These are phyloP conservation scores for Pristionchus fissidentatus DNA, from an alignment of 2,888 invertebrate genomes.

Conservation along the genomic window DNA sequence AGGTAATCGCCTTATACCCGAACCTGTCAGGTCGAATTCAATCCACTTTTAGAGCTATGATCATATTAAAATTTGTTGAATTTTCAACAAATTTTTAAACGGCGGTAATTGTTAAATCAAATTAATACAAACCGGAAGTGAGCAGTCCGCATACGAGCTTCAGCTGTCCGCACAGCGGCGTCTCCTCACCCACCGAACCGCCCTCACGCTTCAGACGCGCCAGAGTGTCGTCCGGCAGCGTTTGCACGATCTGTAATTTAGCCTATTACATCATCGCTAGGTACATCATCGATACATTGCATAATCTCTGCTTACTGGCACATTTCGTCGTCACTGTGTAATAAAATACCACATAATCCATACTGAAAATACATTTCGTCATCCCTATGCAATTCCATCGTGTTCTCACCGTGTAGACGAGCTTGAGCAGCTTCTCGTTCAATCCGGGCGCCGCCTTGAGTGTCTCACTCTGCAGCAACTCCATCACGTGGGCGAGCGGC, in stretches of 20 bases:
- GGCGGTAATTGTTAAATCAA: not conserved
- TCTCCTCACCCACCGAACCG: constrained; percentile 14
- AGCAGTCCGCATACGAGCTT: constrained; percentile 25
- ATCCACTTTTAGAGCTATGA: no score
- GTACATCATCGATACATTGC: no score
- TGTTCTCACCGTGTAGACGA: constrained; percentile 49
- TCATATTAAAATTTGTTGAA: no score
- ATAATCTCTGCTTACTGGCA: no score
- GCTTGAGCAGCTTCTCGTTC: constrained; percentile 56
- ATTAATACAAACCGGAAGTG: not conserved
- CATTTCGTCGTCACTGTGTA: no score
- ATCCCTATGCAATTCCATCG: not conserved
- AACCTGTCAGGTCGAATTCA: no score
- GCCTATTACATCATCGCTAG: not conserved
- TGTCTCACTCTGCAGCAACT: constrained; percentile 53
- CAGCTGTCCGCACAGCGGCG: constrained; percentile 10
- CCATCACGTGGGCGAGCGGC: constrained; percentile 52
- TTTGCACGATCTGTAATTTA: constrained; percentile 80
- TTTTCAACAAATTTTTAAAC: not conserved
- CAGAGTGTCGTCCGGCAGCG: constrained; percentile 62
- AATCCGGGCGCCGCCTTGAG: constrained; percentile 84
- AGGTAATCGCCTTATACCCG: no score
- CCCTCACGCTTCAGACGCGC: constrained; percentile 53
- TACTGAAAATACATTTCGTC: constrained; percentile 77
- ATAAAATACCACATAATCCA: no score